Conservation (phyloP, 2,113 vertebrate species). For the Lampris incognitus region DNA sequence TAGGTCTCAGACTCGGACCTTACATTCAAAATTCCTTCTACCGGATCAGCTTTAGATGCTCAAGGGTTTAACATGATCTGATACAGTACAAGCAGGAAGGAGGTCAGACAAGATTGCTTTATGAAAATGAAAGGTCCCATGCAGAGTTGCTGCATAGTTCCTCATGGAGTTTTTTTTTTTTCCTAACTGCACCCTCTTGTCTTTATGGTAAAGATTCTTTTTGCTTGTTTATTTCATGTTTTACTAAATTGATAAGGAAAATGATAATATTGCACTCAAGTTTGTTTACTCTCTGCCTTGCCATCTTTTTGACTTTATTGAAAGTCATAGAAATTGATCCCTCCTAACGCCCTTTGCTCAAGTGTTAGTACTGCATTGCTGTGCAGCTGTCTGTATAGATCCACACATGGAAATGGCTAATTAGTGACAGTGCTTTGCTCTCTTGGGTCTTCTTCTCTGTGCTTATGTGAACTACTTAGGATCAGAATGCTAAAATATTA, state of each 20-base stretch:
- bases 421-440: not conserved
- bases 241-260: not conserved
- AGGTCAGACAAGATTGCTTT: constrained; percentile 38
- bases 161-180: not conserved
- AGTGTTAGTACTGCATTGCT: not conserved
- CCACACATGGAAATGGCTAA: constrained; percentile 11
- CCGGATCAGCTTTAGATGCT: constrained; percentile 37
- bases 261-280: not conserved
- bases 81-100: constrained; percentile 28
- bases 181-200: not conserved
- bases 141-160: not conserved
- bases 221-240: not conserved
- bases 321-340: not conserved
- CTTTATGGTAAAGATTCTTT: not conserved
- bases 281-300: not conserved
- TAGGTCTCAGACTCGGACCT: constrained; percentile 53
- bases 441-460: constrained; percentile 7
- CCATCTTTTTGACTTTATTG: not conserved
- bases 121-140: not conserved
- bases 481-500: not conserved
- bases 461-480: constrained; percentile 9
- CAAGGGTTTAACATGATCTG: constrained; percentile 55
- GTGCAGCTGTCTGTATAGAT: constrained; percentile 37
- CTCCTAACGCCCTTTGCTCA: not conserved
- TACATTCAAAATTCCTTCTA: constrained; percentile 26